phyloP scores from a whole-genome alignment of 2,797 vertebrate genomes.

The Echiichthys vipera region DNA sequence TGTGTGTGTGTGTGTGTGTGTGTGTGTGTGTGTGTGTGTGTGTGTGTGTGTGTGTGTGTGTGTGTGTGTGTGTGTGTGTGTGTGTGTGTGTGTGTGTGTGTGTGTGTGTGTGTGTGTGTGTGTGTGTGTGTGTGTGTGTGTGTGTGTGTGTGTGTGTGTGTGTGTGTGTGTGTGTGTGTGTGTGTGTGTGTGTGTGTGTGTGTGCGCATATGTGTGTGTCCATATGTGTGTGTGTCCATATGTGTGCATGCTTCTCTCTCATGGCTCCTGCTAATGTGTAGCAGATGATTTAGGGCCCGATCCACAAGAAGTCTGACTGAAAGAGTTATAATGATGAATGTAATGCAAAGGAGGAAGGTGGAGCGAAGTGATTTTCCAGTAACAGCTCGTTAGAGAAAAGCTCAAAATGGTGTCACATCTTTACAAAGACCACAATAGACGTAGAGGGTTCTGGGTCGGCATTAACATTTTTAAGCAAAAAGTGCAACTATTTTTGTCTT shows the following conservation, averaged over 20 bases:
- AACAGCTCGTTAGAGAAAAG: neutral
- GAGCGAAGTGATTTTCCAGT: conserved; percentile 12
- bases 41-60: conserved; percentile 16
- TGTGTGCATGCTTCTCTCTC: conserved; percentile 45
- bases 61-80: conserved; percentile 18
- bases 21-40: conserved; percentile 11
- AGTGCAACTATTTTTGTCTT: neutral
- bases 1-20: conserved; percentile 29
- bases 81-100: conserved; percentile 18
- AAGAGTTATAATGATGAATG: conserved; percentile 74
- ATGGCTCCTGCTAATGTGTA: conserved; percentile 77
- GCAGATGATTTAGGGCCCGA: conserved; percentile 80
- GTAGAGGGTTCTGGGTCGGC: neutral
- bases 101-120: neutral
- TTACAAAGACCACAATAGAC: neutral
- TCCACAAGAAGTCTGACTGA: conserved; percentile 66
- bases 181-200: neutral
- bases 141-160: conserved; percentile 18
- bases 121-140: conserved; percentile 12
- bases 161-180: conserved; percentile 33
- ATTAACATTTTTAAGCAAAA: neutral
- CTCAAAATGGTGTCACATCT: conserved; percentile 2
- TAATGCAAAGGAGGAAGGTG: conserved; percentile 46
- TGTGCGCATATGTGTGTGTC: conserved; percentile 27
- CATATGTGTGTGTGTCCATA: conserved; percentile 3